Evolutionary conservation across 2,113 vertebrate species (phyloP).

Genomic region (Tetrax tetrax): DNA sequence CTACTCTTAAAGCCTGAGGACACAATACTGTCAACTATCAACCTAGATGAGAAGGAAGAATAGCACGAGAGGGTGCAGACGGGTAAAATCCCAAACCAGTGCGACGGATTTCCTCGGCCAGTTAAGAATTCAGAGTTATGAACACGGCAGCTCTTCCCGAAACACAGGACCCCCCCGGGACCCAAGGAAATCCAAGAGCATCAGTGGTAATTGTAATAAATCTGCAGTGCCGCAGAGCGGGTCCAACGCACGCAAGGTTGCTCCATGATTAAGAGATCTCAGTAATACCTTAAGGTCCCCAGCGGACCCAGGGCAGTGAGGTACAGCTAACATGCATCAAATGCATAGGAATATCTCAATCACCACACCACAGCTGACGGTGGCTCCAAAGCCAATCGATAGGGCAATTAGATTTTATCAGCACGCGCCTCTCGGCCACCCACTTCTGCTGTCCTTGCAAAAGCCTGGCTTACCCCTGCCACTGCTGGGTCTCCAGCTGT

Average conservation of each 20-base stretch:
- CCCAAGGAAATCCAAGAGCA: neutral
- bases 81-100: neutral
- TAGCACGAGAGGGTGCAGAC: fast-evolving
- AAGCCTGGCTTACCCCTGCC: neutral
- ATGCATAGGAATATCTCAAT: conserved; percentile 68
- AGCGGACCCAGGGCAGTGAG: neutral
- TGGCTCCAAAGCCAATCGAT: conserved; percentile 73
- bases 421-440: conserved; percentile 19
- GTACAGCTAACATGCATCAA: neutral
- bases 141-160: neutral
- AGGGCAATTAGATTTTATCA: conserved; percentile 81
- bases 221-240: neutral
- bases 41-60: neutral
- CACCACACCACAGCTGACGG: neutral
- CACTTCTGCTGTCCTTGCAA: neutral
- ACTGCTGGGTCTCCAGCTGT: neutral
- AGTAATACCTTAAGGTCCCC: neutral
- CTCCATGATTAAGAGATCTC: conserved; percentile 32
- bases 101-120: neutral
- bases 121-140: neutral
- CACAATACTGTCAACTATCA: neutral
- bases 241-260: neutral
- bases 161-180: neutral
- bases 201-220: neutral
- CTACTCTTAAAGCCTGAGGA: neutral